These are phyloP conservation scores for Alloscopus bannaensis DNA, from an alignment of 2,888 invertebrate genomes.

Conservation along the genomic window DNA sequence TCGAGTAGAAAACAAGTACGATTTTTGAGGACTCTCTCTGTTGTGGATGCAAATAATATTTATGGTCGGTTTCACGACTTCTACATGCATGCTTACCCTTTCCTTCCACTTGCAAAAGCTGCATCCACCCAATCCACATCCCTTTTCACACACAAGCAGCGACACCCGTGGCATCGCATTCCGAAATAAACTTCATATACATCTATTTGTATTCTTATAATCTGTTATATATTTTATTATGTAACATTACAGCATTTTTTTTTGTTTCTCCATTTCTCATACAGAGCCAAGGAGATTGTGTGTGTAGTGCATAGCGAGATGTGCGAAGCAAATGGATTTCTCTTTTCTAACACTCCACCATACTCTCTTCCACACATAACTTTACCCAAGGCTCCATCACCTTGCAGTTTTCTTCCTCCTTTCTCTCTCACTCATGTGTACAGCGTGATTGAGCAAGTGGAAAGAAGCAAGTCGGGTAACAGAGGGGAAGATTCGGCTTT, in stretches of 20 bases:
- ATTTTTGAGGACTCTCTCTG: no score
- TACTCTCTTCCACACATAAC: no score
- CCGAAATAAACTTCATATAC: no score
- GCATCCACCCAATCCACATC: not conserved
- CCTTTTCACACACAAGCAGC: no score
- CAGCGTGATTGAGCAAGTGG: constrained; percentile 43
- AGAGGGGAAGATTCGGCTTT: constrained; percentile 71
- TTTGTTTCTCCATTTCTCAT: no score
- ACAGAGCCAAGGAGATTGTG: not conserved
- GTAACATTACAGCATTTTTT: not conserved
- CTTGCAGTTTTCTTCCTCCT: constrained; percentile 38
- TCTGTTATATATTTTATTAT: not conserved
- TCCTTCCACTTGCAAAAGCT: not conserved
- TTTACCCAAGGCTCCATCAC: no score
- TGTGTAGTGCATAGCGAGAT: not conserved
- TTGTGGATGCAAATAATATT: constrained; percentile 67
- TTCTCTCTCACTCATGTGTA: constrained; percentile 65
- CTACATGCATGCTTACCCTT: constrained; percentile 6
- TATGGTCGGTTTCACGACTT: constrained; percentile 69
- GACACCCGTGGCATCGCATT: no score
- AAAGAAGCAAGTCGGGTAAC: constrained; percentile 40
- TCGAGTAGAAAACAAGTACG: no score
- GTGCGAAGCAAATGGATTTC: constrained; percentile 68
- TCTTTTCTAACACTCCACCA: no score
- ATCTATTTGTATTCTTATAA: no score